Conservation (phyloP, 1,140 invertebrate species). For the Diabrotica virgifera region DNA sequence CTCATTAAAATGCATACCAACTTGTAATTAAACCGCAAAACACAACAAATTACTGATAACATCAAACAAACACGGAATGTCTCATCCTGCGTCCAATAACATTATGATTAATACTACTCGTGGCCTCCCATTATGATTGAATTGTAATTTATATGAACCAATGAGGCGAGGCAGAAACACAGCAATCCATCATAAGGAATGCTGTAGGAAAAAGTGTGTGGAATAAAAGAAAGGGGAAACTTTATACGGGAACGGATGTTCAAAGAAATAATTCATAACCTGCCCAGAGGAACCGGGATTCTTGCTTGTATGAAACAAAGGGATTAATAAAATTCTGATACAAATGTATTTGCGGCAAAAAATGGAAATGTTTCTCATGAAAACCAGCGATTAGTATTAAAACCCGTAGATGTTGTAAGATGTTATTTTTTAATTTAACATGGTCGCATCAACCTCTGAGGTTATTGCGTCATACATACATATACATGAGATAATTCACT, state of each 20-base stretch:
- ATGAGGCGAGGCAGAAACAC: background rate
- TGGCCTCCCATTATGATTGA: slow-evolving; percentile 1
- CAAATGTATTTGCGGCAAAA: too few species aligned
- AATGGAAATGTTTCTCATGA: too few species aligned
- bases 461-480: too few species aligned
- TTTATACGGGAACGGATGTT: background rate
- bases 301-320: background rate
- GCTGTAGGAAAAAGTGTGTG: slow-evolving; percentile 1
- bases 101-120: background rate
- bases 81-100: background rate
- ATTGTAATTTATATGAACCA: slow-evolving; percentile 3
- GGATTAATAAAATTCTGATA: background rate
- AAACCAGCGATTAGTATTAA: too few species aligned
- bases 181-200: background rate
- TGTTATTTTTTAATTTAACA: too few species aligned
- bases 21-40: too few species aligned
- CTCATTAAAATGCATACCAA: too few species aligned
- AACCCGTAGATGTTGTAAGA: too few species aligned
- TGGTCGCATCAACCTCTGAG: too few species aligned
- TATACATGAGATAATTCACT: too few species aligned
- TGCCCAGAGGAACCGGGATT: background rate
- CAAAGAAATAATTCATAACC: slow-evolving; percentile 1
- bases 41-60: too few species aligned
- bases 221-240: background rate
- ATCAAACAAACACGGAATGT: background rate